phyloP scores from a whole-genome alignment of 2,888 invertebrate species.

The Lasioglossum leucozonium region DNA sequence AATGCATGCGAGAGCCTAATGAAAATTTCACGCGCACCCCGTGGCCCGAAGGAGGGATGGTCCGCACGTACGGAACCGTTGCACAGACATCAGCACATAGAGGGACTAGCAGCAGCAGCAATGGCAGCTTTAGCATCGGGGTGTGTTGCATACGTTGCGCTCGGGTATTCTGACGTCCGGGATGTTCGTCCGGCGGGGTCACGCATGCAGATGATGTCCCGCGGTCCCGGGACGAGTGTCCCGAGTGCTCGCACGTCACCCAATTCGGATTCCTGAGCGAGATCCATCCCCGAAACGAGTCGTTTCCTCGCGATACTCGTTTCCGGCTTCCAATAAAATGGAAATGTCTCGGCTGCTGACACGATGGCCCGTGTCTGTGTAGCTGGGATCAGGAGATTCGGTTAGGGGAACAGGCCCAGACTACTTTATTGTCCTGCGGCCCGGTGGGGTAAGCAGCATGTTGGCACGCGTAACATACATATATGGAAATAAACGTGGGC shows the following conservation, averaged over 20 bases:
- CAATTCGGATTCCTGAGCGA: constrained; percentile 81
- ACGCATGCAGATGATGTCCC: constrained; percentile 76
- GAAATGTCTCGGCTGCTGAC: constrained; percentile 80
- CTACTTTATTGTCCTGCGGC: constrained; percentile 68
- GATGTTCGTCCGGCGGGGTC: constrained; percentile 43
- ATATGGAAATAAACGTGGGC: constrained; percentile 64
- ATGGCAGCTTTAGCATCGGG: not conserved
- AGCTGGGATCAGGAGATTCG: constrained; percentile 33
- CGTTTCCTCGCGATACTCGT: constrained; percentile 70
- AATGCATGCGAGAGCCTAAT: constrained; percentile 19
- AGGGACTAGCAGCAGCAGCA: not conserved
- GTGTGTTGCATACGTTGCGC: not conserved
- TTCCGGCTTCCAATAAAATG: constrained; percentile 83
- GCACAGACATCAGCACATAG: constrained; percentile 13
- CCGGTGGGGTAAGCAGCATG: constrained; percentile 60
- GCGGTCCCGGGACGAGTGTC: constrained; percentile 35
- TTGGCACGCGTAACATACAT: constrained; percentile 66
- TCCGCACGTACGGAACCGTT: constrained; percentile 4
- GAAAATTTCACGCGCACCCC: constrained; percentile 26
- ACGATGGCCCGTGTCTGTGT: constrained; percentile 26
- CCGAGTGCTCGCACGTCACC: constrained; percentile 77
- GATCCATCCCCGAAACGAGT: constrained; percentile 49
- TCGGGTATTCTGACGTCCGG: constrained; percentile 14
- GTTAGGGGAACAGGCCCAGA: constrained; percentile 30
- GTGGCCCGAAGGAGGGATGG: not conserved